These are phyloP conservation scores for Calosoma granatense DNA, from an alignment of 1,140 invertebrate genomes.

Conservation along the genomic window DNA sequence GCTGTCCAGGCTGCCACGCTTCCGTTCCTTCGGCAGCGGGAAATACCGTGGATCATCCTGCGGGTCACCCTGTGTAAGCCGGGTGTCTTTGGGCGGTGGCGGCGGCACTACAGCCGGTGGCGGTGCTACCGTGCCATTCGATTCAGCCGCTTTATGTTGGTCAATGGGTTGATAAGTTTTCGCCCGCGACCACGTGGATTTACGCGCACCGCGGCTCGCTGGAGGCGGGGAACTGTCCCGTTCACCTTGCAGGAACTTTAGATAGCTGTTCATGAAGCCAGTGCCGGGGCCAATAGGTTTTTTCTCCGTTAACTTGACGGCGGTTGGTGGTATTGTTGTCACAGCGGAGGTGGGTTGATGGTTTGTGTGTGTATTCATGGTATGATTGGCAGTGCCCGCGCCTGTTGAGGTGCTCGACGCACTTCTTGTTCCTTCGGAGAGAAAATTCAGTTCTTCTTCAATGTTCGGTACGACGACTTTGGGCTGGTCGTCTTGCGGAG, in stretches of 20 bases:
- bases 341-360: conserved; percentile 31
- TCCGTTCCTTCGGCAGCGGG: conserved; percentile 59
- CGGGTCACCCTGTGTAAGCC: conserved; percentile 36
- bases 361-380: conserved; percentile 36
- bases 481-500: conserved; percentile 48
- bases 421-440: conserved; percentile 50
- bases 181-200: conserved; percentile 51
- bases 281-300: conserved; percentile 49
- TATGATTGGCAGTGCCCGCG: conserved; percentile 33
- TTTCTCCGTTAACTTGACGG: conserved; percentile 25
- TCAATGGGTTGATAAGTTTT: conserved; percentile 30
- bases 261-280: conserved; percentile 74
- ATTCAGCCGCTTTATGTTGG: conserved; percentile 32
- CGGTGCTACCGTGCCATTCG: conserved; percentile 29
- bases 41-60: conserved; percentile 62
- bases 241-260: conserved; percentile 74
- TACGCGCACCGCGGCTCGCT: conserved; percentile 46
- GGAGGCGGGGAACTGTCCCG: conserved; percentile 67
- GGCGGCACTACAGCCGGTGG: conserved; percentile 26
- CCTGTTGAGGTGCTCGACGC: conserved; percentile 14
- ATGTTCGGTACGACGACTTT: conserved; percentile 78
- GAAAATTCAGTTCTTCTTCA: conserved; percentile 71
- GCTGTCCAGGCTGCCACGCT: conserved; percentile 53
- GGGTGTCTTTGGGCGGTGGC: conserved; percentile 35
- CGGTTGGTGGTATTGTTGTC: conserved; percentile 25